These are phyloP conservation scores for Spilogale gracilis DNA, from an alignment of 2,113 vertebrate genomes.

Conservation along the genomic window DNA sequence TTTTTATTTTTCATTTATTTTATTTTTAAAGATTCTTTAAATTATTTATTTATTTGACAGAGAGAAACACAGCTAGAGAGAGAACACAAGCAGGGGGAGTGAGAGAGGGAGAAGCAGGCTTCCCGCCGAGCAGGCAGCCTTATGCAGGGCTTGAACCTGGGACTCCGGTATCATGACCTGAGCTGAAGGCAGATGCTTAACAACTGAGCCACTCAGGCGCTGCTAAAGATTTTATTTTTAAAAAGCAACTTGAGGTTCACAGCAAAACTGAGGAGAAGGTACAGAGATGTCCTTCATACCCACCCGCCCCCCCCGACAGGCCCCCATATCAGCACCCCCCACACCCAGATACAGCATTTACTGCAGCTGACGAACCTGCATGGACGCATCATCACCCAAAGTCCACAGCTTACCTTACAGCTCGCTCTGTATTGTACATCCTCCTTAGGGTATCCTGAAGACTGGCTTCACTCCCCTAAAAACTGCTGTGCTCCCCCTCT, in stretches of 20 bases:
- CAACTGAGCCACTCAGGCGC: neutral
- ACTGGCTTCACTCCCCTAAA: neutral
- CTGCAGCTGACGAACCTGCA: neutral
- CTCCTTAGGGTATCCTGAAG: neutral
- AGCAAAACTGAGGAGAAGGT: neutral
- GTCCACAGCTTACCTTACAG: no score
- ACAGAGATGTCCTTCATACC: neutral
- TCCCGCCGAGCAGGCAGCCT: neutral
- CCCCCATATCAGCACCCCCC: neutral
- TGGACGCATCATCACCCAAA: neutral
- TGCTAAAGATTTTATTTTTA: neutral
- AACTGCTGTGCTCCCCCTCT: neutral
- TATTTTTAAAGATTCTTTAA: neutral
- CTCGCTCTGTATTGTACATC: neutral
- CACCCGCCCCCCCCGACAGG: neutral
- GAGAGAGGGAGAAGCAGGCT: neutral
- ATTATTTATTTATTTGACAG: neutral
- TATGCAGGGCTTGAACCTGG: neutral
- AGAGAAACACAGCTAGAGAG: no score
- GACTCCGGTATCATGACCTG: neutral
- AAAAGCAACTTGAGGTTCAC: neutral
- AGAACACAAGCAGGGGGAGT: neutral
- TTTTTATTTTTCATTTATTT: neutral
- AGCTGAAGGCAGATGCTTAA: neutral
- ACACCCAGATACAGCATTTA: neutral